A percentile compares a stretch with the other conserved stretches of the same genome.
Conservation (phyloP, 2,113 vertebrate species). For the Ivindomyrus marchei region DNA sequence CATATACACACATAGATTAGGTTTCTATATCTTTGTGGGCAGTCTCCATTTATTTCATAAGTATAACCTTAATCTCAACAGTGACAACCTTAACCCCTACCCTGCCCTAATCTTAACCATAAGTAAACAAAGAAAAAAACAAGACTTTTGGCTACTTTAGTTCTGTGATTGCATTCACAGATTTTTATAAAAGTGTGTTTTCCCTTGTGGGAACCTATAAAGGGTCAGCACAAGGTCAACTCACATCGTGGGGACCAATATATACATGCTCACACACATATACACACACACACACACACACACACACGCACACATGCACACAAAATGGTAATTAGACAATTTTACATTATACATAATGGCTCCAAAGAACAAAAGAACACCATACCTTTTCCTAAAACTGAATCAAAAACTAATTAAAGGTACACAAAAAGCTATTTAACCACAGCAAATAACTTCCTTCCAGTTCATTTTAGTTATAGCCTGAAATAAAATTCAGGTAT, state of each 20-base stretch:
- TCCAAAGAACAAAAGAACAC: not conserved
- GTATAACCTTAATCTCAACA: not conserved
- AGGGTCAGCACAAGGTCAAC: not conserved
- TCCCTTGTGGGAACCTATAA: not conserved
- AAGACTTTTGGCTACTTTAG: not conserved
- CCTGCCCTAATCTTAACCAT: not conserved
- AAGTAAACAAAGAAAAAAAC: not conserved
- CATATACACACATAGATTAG: not conserved
- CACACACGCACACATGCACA: not conserved
- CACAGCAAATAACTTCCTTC: not conserved
- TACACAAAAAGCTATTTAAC: not conserved
- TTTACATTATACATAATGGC: not conserved
- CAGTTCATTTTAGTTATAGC: not conserved
- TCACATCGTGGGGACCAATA: not conserved
- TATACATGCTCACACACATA: not conserved
- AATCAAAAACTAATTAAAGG: not conserved
- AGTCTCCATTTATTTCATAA: not conserved
- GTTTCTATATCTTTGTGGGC: not conserved
- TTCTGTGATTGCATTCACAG: not conserved
- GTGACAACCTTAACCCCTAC: not conserved
- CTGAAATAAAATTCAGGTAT: not conserved
- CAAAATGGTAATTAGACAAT: not conserved
- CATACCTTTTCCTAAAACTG: not conserved
- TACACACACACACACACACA: not conserved
- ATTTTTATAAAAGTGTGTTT: not conserved